These are phyloP conservation scores for Holacanthus passer DNA, from an alignment of 2,113 vertebrate species.

Conservation along the genomic window DNA sequence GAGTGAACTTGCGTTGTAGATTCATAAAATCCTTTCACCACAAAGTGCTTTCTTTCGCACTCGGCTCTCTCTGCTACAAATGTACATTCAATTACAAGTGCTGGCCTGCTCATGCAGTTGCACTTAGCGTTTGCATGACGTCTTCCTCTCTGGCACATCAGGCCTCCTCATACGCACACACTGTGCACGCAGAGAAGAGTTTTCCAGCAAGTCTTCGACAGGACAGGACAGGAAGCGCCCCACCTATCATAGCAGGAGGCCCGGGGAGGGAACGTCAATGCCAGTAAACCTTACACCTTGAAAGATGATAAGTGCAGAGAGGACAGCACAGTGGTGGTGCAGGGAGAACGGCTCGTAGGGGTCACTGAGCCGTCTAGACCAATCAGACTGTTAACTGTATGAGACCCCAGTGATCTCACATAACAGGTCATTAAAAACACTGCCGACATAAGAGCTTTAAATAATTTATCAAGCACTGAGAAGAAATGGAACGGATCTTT, in stretches of 20 bases:
- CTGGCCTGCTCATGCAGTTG: slow-evolving; percentile 28
- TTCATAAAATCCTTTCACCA: slow-evolving; percentile 9
- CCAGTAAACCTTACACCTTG: slow-evolving; percentile 51
- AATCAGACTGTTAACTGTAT: slow-evolving; percentile 35
- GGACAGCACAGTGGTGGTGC: slow-evolving; percentile 50
- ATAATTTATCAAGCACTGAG: neutral
- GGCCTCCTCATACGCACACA: neutral
- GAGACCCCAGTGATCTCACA: neutral
- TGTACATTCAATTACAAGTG: slow-evolving; percentile 12
- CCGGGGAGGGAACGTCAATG: slow-evolving; percentile 34
- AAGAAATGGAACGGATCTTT: neutral
- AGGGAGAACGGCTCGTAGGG: slow-evolving; percentile 19
- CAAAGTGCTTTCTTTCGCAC: slow-evolving; percentile 2
- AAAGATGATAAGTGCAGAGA: slow-evolving; percentile 54
- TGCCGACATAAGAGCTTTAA: neutral
- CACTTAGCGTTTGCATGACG: slow-evolving; percentile 4
- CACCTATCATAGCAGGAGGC: slow-evolving; percentile 49
- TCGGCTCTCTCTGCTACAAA: slow-evolving; percentile 6
- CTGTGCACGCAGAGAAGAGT: neutral
- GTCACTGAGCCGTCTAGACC: slow-evolving; percentile 47
- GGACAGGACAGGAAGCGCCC: slow-evolving; percentile 48
- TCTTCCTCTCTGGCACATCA: neutral
- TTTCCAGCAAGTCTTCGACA: slow-evolving; percentile 33
- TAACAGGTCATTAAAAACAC: slow-evolving; percentile 10
- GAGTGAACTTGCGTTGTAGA: slow-evolving; percentile 52